Conservation (phyloP, 2,113 vertebrate genomes). For the Taxidea taxus region DNA sequence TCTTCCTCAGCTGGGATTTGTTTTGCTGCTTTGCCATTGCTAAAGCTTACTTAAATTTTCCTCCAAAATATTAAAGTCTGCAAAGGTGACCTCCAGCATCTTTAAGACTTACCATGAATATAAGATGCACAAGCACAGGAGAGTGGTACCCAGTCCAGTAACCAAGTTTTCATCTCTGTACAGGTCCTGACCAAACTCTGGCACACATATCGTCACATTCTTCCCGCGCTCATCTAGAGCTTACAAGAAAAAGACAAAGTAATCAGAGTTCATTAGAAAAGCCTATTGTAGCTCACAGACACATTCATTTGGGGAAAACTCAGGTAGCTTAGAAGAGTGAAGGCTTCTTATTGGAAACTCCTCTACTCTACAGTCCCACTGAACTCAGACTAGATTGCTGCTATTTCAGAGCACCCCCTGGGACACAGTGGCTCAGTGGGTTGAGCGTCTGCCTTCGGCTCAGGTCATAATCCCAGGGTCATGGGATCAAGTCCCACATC, state of each 20-base stretch:
- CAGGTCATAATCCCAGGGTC: too few relatives aligned
- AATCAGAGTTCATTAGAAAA: neutral
- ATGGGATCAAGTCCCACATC: too few relatives aligned
- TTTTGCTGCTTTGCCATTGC: neutral
- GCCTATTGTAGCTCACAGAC: neutral
- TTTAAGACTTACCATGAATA: slow-evolving; percentile 92
- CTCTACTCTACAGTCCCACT: neutral
- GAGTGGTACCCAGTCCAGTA: slow-evolving; percentile 87
- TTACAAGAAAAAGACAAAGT: slow-evolving; percentile 68
- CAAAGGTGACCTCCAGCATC: neutral
- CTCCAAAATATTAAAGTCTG: neutral
- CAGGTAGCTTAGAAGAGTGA: neutral
- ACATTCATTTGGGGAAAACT: neutral
- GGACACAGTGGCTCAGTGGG: too few relatives aligned
- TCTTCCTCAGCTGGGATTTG: neutral
- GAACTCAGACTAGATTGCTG: neutral
- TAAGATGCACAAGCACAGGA: slow-evolving; percentile 92
- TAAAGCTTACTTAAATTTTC: neutral
- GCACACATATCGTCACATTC: slow-evolving; percentile 92
- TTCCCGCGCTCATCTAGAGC: slow-evolving; percentile 82
- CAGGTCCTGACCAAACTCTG: slow-evolving; percentile 87
- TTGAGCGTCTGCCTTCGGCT: too few relatives aligned
- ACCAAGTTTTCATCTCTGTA: slow-evolving; percentile 91
- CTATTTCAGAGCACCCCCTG: neutral
- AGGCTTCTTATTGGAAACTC: neutral